These are phyloP conservation scores for Grantiella picta DNA, from an alignment of 2,113 vertebrate genomes.

Conservation along the genomic window DNA sequence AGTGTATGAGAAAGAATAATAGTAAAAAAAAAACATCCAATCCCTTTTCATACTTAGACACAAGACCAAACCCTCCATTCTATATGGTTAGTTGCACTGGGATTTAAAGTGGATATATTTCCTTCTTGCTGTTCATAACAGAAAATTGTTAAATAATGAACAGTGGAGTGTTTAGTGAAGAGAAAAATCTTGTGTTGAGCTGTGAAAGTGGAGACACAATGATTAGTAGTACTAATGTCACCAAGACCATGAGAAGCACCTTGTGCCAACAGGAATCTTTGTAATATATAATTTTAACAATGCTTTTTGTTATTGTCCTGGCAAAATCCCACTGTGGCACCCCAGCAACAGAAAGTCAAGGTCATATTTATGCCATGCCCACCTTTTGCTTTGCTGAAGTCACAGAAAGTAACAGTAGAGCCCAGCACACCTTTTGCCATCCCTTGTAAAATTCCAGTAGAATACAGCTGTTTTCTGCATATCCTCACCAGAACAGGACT, in stretches of 20 bases:
- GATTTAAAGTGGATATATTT: not conserved
- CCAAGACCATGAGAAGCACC: rapidly evolving
- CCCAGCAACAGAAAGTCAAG: not conserved
- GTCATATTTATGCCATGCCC: not conserved
- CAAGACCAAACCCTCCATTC: not conserved
- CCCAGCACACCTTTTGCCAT: not conserved
- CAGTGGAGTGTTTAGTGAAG: not conserved
- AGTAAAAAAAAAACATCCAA: not conserved
- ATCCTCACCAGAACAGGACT: not conserved
- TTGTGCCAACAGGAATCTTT: not conserved
- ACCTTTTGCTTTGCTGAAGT: not conserved
- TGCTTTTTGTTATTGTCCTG: not conserved
- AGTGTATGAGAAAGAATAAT: not conserved
- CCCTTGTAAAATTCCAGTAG: not conserved
- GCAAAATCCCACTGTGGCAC: not conserved
- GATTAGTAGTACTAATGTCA: not conserved
- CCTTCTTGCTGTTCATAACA: not conserved
- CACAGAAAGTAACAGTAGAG: not conserved
- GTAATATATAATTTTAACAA: not conserved
- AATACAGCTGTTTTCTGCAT: not conserved
- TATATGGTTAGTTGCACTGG: not conserved
- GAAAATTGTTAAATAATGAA: not conserved
- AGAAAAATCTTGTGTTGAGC: not conserved
- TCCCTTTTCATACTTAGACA: not conserved
- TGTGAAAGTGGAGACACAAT: rapidly evolving